phyloP scores from a whole-genome alignment of 2,888 invertebrate species.

The Ditylenchus weischeri region DNA sequence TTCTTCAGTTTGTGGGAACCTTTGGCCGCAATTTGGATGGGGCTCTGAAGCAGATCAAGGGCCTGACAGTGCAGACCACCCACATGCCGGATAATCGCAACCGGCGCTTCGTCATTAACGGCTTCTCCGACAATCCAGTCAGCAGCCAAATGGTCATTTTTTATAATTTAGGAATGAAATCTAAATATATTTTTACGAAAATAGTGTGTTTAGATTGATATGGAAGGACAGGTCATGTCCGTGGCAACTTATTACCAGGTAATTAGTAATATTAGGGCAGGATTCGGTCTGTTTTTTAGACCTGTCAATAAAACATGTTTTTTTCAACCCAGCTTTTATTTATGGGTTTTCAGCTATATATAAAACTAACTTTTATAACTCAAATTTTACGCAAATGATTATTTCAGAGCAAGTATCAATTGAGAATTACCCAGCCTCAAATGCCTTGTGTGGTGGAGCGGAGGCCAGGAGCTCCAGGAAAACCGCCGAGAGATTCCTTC shows the following conservation, averaged over 20 bases:
- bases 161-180: neutral
- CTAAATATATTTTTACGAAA: neutral
- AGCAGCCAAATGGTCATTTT: neutral
- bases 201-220: neutral
- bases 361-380: too few species aligned
- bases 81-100: constrained; percentile 9
- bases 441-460: constrained; percentile 30
- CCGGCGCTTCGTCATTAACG: constrained; percentile 14
- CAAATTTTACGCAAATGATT: too few species aligned
- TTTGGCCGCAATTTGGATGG: constrained; percentile 9
- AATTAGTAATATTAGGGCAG: too few species aligned
- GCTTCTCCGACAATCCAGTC: constrained; percentile 16
- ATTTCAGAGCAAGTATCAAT: constrained; percentile 11
- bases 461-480: neutral
- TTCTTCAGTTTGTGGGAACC: constrained; percentile 7
- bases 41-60: constrained; percentile 5
- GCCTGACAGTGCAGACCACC: neutral
- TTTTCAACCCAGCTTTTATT: too few species aligned
- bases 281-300: too few species aligned
- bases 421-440: constrained; percentile 10
- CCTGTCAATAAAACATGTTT: too few species aligned
- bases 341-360: too few species aligned
- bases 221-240: constrained; percentile 16
- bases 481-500: constrained; percentile 5
- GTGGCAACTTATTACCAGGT: constrained; percentile 16